Base-by-base conservation (phyloP, 2,113 vertebrate species). In the Varanus komodoensis region DNA sequence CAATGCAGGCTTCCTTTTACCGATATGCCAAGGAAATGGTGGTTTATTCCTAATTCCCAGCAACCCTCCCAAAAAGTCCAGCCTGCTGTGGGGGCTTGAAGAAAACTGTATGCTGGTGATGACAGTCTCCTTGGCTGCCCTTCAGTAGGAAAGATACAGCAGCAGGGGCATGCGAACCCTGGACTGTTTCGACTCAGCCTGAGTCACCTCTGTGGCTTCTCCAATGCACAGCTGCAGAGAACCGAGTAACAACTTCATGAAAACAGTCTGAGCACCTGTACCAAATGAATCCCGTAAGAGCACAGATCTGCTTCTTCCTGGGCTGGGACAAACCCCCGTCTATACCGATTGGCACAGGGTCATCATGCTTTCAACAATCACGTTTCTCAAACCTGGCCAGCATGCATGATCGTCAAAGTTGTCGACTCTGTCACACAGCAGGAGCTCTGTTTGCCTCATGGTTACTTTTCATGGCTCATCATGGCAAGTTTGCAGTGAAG, bases 81-180 rank as follows among this genome's bases (percentile, higher is more conserved):
- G 34, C 4, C 71, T 15, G 12, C 71, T 17, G 7, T 8, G 0
- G 86, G 82, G 87, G 79, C 0, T 0, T 69, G 82, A 89, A 1
- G 32, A 1, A 23, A 80, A 86, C 1, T 34, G 93, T 89, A 93
- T 93, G 92, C 86, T 0, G 92, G 93, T 91, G 93, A 85, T 67
- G 0, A 89, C 93, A 94, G 95, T 94, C 64, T 90, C 82, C 75
- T 8, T 91, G 8, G 3, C 34, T 78, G 91, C 73, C 94, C 89
- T 89, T 7, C 92, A 89, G 91, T 93, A 92, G 93, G 93, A 91
- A 87, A 91, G 87, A 73, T 73, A 32, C 73, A 73, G 54, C 0
- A 84, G 89, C 54, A 77, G 84, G 75, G 7, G 0, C 34, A 75
- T 38, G 80, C 4, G 19, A 25, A 27, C 48, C 14, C 78, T 29